These are phyloP conservation scores for Macrophya alboannulata DNA, from an alignment of 2,888 invertebrate species.

Conservation along the genomic window DNA sequence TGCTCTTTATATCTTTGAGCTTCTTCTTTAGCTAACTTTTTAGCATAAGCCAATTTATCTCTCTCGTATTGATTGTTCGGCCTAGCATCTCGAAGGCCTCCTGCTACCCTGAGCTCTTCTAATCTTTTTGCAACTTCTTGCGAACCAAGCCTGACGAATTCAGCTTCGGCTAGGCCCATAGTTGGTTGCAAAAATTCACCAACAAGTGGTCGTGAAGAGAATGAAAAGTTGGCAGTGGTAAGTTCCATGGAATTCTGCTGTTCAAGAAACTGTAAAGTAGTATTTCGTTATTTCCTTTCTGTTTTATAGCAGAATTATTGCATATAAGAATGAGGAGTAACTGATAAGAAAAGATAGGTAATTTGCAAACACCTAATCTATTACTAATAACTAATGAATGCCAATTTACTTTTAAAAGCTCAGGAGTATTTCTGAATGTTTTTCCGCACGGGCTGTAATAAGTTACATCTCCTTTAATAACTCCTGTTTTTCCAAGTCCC, in stretches of 20 bases:
- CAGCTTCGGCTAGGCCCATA: constrained; percentile 83
- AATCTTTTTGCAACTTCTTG: constrained; percentile 91
- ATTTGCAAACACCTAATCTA: neutral
- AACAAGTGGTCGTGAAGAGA: constrained; percentile 93
- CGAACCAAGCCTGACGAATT: constrained; percentile 90
- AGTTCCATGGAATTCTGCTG: constrained; percentile 82
- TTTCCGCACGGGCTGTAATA: constrained; percentile 89
- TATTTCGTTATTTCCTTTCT: neutral
- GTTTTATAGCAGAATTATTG: neutral
- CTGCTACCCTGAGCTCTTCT: constrained; percentile 84
- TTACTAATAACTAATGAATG: neutral
- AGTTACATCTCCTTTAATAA: constrained; percentile 95
- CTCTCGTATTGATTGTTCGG: constrained; percentile 77
- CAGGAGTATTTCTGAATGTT: constrained; percentile 84
- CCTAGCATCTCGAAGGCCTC: constrained; percentile 83
- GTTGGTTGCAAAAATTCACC: constrained; percentile 95
- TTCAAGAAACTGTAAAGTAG: constrained; percentile 73
- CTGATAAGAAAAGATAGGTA: neutral
- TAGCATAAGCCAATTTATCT: constrained; percentile 83
- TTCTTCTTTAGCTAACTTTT: constrained; percentile 87
- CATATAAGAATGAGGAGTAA: neutral
- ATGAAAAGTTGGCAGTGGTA: constrained; percentile 94
- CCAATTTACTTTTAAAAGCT: constrained; percentile 81
- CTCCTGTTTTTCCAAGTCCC: constrained; percentile 92
- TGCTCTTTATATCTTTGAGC: constrained; percentile 81